These are phyloP conservation scores for Brachypodius melanocephalos DNA, from an alignment of 2,113 vertebrate species.

Conservation along the genomic window DNA sequence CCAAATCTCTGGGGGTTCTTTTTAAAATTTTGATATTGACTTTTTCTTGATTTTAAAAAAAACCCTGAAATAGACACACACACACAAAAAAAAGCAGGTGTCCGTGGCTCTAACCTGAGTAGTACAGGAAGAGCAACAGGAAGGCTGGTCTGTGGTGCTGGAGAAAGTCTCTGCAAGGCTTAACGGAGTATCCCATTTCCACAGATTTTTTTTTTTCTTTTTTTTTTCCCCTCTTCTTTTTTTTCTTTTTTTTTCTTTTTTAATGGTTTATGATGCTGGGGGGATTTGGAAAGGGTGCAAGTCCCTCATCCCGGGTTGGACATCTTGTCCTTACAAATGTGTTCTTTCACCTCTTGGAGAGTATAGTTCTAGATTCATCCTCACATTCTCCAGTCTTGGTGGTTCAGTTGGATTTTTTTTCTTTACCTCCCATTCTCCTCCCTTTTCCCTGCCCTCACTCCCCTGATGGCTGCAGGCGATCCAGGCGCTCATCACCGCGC, in stretches of 20 bases:
- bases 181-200: background rate
- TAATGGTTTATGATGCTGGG: background rate
- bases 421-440: too few species aligned
- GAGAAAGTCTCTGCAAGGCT: background rate
- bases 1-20: background rate
- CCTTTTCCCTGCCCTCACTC: background rate
- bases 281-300: background rate
- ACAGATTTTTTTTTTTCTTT: too few species aligned
- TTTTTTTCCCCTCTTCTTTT: background rate
- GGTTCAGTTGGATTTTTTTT: background rate
- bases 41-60: background rate
- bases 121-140: background rate
- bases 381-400: background rate
- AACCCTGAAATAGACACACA: background rate
- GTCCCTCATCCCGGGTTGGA: background rate
- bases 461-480: background rate
- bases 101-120: background rate
- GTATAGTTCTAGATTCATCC: background rate
- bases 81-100: background rate
- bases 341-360: background rate
- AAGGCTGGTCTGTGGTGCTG: background rate
- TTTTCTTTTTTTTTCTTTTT: background rate
- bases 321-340: background rate
- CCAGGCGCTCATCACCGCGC: background rate
- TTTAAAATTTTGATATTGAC: background rate